Evolutionary conservation across 2,888 invertebrate species (phyloP), one percentile per base, ranked within the genome.

Genomic region (Bombylius major): DNA sequence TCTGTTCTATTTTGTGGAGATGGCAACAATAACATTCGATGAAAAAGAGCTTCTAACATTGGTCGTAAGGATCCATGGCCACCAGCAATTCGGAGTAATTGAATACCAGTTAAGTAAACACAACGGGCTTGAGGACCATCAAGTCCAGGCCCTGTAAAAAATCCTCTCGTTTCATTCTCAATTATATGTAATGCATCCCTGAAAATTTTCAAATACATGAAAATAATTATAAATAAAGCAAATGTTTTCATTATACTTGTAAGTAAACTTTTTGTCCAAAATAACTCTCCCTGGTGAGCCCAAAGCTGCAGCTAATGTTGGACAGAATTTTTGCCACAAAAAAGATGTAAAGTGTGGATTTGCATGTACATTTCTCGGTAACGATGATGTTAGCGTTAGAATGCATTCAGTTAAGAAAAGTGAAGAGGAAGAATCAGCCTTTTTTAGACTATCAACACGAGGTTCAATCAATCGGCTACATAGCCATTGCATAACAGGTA

Each of bases 241-340:
- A 23, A 23, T 45, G n/a, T 14, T 45, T 45, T 31, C 70, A 72
- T 23, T 23, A 67, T 75, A 82, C 77, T 84, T 81, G 52, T 85
- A 84, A 51, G 83, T 83, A 58, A 85, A 84, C 65, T 86, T 86
- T 67, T 86, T 87, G 65, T 89, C 89, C 59, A 89, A 84, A 61
- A 73, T 75, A 4, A 75, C 69, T 53, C 75, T 63, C 53, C 89
- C 81, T 0, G 94, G 94, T 9, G 92, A 88, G 0, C 94, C 94
- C 4, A 95, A 78, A 57, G 94, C 85, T 0, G 89, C 87, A 56
- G 95, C 86, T 61, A 95, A 75, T 1, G 89, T 86, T 0, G 95
- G 95, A 66, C 93, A 94, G 67, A 95, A 87, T 66, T 91, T 87
- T 71, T 94, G 92, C 95, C 95, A 91, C 11, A 91, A 77, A 67